Evolutionary conservation across 2,888 invertebrate species (phyloP).

Genomic region (Synanthedon myopaeformis): DNA sequence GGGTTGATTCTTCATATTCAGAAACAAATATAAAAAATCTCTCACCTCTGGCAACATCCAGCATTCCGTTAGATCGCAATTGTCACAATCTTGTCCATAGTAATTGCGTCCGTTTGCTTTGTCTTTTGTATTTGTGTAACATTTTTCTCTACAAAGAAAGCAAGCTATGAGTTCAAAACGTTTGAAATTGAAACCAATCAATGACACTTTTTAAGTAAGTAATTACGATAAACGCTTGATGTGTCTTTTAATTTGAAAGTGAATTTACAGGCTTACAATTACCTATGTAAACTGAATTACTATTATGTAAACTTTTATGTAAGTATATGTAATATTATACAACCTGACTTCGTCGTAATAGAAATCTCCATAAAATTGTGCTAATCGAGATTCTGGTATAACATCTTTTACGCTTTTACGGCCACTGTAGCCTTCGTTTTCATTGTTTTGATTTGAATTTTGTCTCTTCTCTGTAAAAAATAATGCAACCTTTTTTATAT

Average conservation of each 20-base stretch:
- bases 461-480: constrained; percentile 34
- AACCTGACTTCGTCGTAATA: constrained; percentile 65
- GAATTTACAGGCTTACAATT: too few relatives aligned
- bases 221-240: background rate
- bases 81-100: constrained; percentile 49
- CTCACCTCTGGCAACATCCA: constrained; percentile 72
- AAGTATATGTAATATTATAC: too few relatives aligned
- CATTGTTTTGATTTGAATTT: constrained; percentile 37
- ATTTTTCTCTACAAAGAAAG: constrained; percentile 47
- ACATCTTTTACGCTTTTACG: constrained; percentile 71
- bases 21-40: too few relatives aligned
- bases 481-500: too few relatives aligned
- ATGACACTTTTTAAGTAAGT: background rate
- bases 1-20: too few relatives aligned
- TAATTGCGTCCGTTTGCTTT: constrained; percentile 35
- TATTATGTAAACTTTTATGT: too few relatives aligned
- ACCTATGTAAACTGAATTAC: too few relatives aligned
- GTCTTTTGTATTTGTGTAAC: constrained; percentile 48
- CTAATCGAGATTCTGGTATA: constrained; percentile 74
- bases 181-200: too few relatives aligned
- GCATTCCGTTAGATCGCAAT: constrained; percentile 66
- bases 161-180: background rate
- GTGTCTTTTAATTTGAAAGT: too few relatives aligned
- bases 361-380: constrained; percentile 69
- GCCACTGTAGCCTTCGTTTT: constrained; percentile 43